Percentiles rank a stretch among this genome's conserved stretches.
phyloP scores from a whole-genome alignment of 2,113 vertebrate species.

The Apeltes quadracus region DNA sequence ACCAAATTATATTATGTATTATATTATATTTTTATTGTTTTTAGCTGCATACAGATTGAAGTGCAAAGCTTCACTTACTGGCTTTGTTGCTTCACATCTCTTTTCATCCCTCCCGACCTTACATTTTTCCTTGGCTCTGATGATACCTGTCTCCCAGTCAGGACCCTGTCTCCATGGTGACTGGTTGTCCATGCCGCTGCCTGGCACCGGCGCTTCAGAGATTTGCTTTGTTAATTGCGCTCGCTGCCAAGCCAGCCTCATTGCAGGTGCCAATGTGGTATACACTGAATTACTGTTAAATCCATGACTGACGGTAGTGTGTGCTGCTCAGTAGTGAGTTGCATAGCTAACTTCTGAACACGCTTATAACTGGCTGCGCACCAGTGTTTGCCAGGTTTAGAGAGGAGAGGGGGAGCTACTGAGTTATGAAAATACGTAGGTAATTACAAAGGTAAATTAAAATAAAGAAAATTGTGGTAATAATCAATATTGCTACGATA shows the following conservation, averaged over 20 bases:
- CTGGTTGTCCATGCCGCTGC: slow-evolving; percentile 45
- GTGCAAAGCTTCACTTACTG: neutral
- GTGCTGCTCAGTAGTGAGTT: slow-evolving; percentile 21
- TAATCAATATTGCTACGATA: no score
- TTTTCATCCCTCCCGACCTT: neutral
- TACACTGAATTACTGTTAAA: slow-evolving; percentile 24
- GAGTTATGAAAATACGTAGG: no score
- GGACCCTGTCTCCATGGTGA: slow-evolving; percentile 67
- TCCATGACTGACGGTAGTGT: slow-evolving; percentile 22
- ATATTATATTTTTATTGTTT: neutral
- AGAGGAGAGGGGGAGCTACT: neutral
- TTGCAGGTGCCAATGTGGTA: slow-evolving; percentile 54
- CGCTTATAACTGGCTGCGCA: neutral
- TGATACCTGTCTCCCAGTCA: slow-evolving; percentile 34
- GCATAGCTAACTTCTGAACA: neutral
- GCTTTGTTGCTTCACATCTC: neutral
- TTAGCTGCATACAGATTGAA: neutral
- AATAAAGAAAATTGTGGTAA: no score
- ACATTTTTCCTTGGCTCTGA: slow-evolving; percentile 10
- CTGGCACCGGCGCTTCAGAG: slow-evolving; percentile 52
- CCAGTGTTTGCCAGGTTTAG: neutral
- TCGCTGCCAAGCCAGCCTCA: slow-evolving; percentile 38
- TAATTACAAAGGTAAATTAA: no score
- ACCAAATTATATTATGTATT: no score
- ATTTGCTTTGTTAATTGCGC: slow-evolving; percentile 41